Base-by-base conservation (phyloP, 2,113 vertebrate genomes). In the Odontesthes bonariensis region DNA sequence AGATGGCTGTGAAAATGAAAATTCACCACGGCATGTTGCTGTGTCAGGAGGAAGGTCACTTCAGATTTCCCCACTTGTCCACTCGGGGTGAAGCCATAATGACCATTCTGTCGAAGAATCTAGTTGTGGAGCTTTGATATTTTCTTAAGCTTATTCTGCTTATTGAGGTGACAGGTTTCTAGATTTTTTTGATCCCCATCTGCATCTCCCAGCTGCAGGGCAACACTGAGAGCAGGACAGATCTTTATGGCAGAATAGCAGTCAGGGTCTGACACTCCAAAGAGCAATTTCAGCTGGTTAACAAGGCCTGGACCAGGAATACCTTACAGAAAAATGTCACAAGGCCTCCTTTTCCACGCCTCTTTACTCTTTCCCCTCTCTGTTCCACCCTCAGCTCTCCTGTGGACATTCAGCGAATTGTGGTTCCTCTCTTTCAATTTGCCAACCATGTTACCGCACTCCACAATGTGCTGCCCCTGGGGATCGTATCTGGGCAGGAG, bases 351-450 rank as follows among this genome's bases (percentile, higher is more conserved):
- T 75, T 55, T 77, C 79, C 53, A 54, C 73, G 69, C 66, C 81
- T 75, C 70, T 69, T 69, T 70, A 44, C 63, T 76, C 62, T 55
- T 69, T 17, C 12, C 46, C 16, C 35, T 47, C 35, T 31, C 20
- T 20, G 55, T 69, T 72, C 64, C 27, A 44, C 71, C 54, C 67
- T 69, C 77, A 63, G 69, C 80, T 91, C 87, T 86, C 79, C 75
- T 35, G 51, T 76, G 69, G 83, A 88, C 78, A 61, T 82, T 79
- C 80, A 63, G 76, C 14, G 52, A 88, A 88, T 85, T 83, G 82
- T 81, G 75, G 83, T 87, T 84, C 65, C 81, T 84, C 86, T 87
- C 88, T 89, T 90, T 91, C 88, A 90, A 90, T 90, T 86, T 86
- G 73, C 59, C 64, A 17, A 73, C 77, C 79, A 14, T 73, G 85